These are phyloP conservation scores for Muricea muricata DNA, from an alignment of 92 coral and sea anemone genomes.

Conservation along the genomic window DNA sequence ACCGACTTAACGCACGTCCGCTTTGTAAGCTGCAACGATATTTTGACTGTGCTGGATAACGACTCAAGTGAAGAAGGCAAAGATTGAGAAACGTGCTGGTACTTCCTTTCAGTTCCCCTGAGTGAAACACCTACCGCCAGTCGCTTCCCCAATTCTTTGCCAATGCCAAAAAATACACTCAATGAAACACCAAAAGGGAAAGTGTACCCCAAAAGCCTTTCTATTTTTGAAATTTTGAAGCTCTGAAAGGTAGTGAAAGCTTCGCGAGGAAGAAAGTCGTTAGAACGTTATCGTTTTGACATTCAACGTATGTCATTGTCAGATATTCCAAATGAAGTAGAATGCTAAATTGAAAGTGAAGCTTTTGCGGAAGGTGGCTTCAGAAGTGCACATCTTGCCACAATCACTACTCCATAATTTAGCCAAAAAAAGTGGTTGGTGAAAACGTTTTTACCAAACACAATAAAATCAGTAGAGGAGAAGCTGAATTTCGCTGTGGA, in stretches of 20 bases:
- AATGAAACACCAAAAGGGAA: background rate
- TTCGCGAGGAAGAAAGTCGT: background rate
- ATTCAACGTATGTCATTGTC: constrained; percentile 9
- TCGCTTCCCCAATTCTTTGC: constrained; percentile 20
- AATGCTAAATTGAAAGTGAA: background rate
- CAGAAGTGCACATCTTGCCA: background rate
- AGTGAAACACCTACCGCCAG: background rate
- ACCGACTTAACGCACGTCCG: constrained; percentile 8
- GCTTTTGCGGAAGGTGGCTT: constrained; percentile 5
- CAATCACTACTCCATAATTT: background rate
- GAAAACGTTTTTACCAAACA: background rate
- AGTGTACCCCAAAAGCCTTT: constrained; percentile 27
- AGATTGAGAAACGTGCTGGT: background rate
- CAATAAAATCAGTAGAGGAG: background rate
- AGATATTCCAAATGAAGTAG: background rate
- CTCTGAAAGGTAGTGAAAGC: constrained; percentile 2
- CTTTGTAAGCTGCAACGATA: constrained; percentile 17
- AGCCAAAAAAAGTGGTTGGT: background rate
- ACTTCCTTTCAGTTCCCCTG: background rate
- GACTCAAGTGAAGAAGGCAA: background rate
- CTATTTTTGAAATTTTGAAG: constrained; percentile 5
- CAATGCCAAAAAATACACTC: background rate
- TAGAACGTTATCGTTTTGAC: constrained; percentile 8
- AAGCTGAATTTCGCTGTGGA: background rate
- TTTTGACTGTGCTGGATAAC: background rate